A percentile compares a stretch with the other conserved stretches of the same genome.
These are phyloP conservation scores for Nesoenas mayeri DNA, from an alignment of 2,113 vertebrate genomes.

Conservation along the genomic window DNA sequence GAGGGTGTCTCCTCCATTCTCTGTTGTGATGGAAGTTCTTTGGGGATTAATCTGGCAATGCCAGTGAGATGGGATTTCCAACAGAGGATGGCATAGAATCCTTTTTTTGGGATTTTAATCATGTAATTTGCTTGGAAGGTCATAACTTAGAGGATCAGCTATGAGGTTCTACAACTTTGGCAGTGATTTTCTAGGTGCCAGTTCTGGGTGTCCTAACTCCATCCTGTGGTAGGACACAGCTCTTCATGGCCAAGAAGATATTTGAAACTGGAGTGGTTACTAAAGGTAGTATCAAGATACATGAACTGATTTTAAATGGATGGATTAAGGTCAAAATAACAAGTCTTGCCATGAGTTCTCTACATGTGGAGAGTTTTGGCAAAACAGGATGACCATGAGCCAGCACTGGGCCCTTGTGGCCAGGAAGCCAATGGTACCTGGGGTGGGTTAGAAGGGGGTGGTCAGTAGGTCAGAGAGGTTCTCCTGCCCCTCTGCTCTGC, in stretches of 20 bases:
- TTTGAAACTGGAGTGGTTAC: not conserved
- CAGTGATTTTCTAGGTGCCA: not conserved
- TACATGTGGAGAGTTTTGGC: not conserved
- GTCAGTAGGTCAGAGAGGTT: no score
- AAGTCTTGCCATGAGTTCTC: not conserved
- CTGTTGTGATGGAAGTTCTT: fast-evolving
- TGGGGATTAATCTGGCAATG: fast-evolving
- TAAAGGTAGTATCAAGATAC: not conserved
- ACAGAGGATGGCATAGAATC: no score
- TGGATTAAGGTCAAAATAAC: not conserved
- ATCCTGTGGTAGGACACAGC: not conserved
- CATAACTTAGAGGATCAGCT: fast-evolving
- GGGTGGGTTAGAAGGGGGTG: no score
- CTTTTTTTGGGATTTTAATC: not conserved
- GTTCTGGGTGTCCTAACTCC: not conserved
- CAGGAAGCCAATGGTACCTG: no score
- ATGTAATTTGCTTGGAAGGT: not conserved
- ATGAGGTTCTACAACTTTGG: no score
- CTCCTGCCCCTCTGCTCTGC: no score
- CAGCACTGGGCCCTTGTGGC: no score
- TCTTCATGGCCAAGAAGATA: not conserved
- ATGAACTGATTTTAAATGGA: not conserved
- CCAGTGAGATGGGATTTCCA: not conserved
- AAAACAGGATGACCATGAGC: no score
- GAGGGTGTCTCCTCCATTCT: no score